Base-by-base conservation (phyloP, 2,797 vertebrate genomes). In the Lepus oiostolus region DNA sequence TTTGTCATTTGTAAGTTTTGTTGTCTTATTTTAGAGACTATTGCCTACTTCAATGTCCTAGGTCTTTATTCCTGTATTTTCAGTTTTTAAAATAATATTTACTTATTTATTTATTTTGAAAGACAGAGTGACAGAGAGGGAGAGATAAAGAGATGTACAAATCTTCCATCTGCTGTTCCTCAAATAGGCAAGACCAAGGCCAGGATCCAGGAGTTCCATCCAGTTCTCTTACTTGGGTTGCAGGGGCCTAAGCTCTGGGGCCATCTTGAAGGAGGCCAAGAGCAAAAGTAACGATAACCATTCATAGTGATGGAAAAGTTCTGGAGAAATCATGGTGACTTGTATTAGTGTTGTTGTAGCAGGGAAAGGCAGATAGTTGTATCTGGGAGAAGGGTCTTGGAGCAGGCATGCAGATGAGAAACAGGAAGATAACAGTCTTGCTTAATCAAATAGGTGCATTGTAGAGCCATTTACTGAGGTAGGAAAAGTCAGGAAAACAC, bases 1-100 rank as follows among this genome's bases (percentile, higher is more conserved):
- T 70, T 79, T 81, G 19, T 72, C 62, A 54, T 12, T 71, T 72
- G 13, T 62, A 28, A 5, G 74, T 86, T 42, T 81, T 65, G 35
- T 72, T 88, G 14, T 84, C 35, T 35, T 82, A 67, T 68, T 19
- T 87, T 79, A 92, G 28, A 83, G 82, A 30, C 6, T 9, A 47
- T 32, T 84, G 47, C 24, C 47, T 65, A 90, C 54, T 9, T 14
- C 50, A 21, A 50, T 30, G 28, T 75, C 67, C 75, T 54, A 12
- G 42, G 81, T 13, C 82, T 82, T 72, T 85, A 72, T 26, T 86
- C 24, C 5, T 70, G 42, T 84, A 42, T 35, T 81, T 91, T 91
- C 58, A 68, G 63, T 22, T 17, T 16, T 58, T 58, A 58, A 58
- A 58, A 58, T 58, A 58, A 16, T 6, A 58, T 58, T 58, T 58